phyloP scores from a whole-genome alignment of 2,113 vertebrate genomes.

The Nothoprocta perdicaria region DNA sequence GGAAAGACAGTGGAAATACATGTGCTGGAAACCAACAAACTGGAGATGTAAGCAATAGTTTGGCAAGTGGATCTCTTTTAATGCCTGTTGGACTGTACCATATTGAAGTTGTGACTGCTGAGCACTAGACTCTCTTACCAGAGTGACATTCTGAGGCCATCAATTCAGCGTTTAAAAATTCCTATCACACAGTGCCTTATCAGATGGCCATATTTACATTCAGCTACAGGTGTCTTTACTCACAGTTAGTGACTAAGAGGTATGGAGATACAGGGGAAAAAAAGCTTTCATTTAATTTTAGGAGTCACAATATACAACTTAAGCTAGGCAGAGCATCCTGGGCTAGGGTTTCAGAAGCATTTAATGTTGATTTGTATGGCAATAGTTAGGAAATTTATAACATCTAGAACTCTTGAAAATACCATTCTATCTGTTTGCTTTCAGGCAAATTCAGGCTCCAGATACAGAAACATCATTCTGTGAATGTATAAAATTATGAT shows the following conservation, averaged over 20 bases:
- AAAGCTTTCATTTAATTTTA: not conserved
- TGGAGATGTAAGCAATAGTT: not conserved
- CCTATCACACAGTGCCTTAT: slow-evolving; percentile 24
- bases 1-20: not conserved
- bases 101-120: not conserved
- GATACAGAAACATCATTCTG: not conserved
- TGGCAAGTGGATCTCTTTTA: not conserved
- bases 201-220: slow-evolving; percentile 50
- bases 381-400: not conserved
- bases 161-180: slow-evolving; percentile 42
- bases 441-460: not conserved
- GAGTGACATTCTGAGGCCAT: not conserved
- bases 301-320: not conserved
- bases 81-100: rapidly evolving
- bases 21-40: rapidly evolving
- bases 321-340: not conserved
- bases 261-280: slow-evolving; percentile 36
- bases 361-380: not conserved
- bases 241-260: slow-evolving; percentile 34
- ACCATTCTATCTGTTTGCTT: not conserved
- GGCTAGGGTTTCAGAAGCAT: not conserved
- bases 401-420: not conserved
- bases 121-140: not conserved
- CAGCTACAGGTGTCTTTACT: slow-evolving; percentile 62
- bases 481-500: not conserved